Evolutionary conservation across 2,113 vertebrate species (phyloP).

Genomic region (Erythrocebus patas): DNA sequence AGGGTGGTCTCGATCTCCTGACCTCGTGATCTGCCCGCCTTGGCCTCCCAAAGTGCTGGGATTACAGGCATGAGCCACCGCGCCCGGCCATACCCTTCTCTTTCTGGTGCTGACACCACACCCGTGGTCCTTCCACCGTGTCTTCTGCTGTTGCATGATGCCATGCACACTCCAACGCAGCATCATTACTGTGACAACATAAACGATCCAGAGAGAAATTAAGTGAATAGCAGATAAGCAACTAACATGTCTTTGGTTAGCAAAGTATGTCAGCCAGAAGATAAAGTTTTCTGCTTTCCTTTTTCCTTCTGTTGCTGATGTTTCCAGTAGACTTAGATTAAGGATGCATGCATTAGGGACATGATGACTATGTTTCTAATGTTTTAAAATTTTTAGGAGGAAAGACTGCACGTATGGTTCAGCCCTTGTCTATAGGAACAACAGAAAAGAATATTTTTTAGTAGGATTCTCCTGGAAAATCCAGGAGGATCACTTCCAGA

Average conservation of each 20-base stretch:
- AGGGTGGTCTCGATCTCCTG: no score
- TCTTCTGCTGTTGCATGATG: background rate
- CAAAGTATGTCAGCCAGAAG: background rate
- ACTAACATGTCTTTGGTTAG: background rate
- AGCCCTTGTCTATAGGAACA: background rate
- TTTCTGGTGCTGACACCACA: background rate
- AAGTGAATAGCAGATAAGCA: background rate
- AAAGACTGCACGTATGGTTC: background rate
- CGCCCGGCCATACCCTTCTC: fast-evolving
- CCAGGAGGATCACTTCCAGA: background rate
- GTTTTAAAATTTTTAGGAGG: background rate
- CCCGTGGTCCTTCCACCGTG: fast-evolving
- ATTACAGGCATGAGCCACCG: no score
- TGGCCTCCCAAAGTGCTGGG: no score
- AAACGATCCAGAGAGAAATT: constrained; percentile 41
- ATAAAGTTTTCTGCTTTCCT: background rate
- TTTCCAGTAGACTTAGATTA: background rate
- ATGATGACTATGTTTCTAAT: background rate
- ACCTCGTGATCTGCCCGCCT: no score
- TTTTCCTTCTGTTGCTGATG: background rate
- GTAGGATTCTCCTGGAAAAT: background rate
- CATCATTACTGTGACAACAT: background rate
- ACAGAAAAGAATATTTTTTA: background rate
- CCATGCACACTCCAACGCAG: no score
- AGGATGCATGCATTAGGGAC: background rate